These are phyloP conservation scores for Eurois occulta DNA, from an alignment of 2,888 invertebrate genomes.

Conservation along the genomic window DNA sequence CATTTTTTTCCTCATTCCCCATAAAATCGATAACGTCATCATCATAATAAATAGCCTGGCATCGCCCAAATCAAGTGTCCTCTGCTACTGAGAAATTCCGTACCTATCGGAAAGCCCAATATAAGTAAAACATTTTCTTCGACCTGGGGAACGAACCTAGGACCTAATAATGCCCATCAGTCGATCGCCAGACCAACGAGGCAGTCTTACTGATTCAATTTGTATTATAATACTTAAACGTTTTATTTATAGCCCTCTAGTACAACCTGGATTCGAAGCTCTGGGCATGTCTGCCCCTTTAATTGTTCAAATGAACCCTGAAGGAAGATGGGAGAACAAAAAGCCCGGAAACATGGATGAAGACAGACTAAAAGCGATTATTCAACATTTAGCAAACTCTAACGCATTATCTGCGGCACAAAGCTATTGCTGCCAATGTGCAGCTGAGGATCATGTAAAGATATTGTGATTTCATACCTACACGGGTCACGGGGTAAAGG, in stretches of 20 bases:
- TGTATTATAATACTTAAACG: neutral
- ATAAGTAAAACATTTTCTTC: neutral
- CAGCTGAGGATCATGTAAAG: slow-evolving; percentile 76
- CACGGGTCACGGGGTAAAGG: neutral
- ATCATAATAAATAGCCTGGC: neutral
- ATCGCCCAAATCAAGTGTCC: neutral
- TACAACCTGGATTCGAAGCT: slow-evolving; percentile 78
- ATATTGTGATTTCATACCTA: neutral
- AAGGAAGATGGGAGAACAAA: slow-evolving; percentile 82
- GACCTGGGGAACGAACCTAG: too few relatives aligned
- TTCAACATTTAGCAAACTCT: slow-evolving; percentile 79
- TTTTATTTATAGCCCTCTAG: slow-evolving; percentile 73
- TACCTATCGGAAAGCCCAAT: neutral
- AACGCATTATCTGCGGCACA: slow-evolving; percentile 81
- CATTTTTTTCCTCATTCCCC: neutral
- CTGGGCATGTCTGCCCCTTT: slow-evolving; percentile 74
- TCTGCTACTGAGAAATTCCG: neutral
- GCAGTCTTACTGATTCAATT: neutral
- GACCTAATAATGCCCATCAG: too few relatives aligned
- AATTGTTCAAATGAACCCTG: slow-evolving; percentile 83
- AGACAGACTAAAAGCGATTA: slow-evolving; percentile 78
- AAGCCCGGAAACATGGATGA: slow-evolving; percentile 81
- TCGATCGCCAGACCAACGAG: neutral
- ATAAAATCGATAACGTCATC: neutral
- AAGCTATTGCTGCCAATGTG: slow-evolving; percentile 84